phyloP scores from a whole-genome alignment of 2,888 invertebrate species.

The Cryptus viduatorius region DNA sequence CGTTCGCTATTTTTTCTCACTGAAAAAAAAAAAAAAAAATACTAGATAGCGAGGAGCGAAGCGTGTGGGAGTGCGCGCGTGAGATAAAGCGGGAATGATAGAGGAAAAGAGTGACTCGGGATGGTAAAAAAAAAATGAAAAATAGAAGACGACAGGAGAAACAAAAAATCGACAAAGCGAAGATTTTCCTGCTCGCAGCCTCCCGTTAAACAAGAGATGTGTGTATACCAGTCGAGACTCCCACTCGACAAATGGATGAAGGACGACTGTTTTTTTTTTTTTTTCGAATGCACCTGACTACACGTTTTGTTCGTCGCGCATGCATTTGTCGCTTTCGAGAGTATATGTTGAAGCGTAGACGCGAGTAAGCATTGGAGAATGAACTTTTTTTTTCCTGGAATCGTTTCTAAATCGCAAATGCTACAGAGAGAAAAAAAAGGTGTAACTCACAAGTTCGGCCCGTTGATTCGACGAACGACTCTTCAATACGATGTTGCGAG shows the following conservation, averaged over 20 bases:
- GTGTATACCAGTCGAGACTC: neutral
- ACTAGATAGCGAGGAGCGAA: slow-evolving; percentile 25
- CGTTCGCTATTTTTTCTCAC: slow-evolving; percentile 29
- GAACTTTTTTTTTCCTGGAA: slow-evolving; percentile 9
- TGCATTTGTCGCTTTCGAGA: slow-evolving; percentile 32
- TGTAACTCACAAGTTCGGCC: neutral
- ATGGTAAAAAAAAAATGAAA: slow-evolving; percentile 23
- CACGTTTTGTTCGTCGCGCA: slow-evolving; percentile 22
- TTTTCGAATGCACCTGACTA: slow-evolving; percentile 23
- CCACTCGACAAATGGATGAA: slow-evolving; percentile 39
- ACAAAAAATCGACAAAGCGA: slow-evolving; percentile 38
- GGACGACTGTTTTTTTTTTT: slow-evolving; percentile 26
- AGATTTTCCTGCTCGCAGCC: slow-evolving; percentile 41
- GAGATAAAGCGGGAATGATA: slow-evolving; percentile 44
- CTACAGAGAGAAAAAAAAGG: neutral
- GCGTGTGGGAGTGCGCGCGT: slow-evolving; percentile 27
- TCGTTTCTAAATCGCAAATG: slow-evolving; percentile 3
- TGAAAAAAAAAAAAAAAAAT: slow-evolving; percentile 15
- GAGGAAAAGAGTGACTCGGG: slow-evolving; percentile 14
- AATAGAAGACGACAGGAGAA: neutral
- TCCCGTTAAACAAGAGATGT: slow-evolving; percentile 34
- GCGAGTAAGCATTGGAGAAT: slow-evolving; percentile 3
- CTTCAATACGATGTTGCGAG: too few species aligned
- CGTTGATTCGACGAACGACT: slow-evolving; percentile 11
- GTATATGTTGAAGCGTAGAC: neutral